Percentiles rank a stretch among this genome's conserved stretches.
phyloP scores from a whole-genome alignment of 2,113 vertebrate genomes.

The Neolamprologus tretocephalus region DNA sequence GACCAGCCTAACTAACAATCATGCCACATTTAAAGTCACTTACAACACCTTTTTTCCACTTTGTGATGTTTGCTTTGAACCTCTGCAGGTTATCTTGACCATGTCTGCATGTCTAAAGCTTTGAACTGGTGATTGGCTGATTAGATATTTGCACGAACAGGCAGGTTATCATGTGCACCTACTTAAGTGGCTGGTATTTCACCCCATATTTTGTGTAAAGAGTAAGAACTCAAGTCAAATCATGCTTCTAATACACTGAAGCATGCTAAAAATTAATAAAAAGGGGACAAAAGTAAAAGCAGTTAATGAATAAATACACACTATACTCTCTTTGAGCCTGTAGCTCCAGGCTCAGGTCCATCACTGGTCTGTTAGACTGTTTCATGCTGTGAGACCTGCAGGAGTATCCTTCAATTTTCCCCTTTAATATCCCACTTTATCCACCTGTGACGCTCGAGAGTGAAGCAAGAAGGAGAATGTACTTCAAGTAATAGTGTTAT shows the following conservation, averaged over 20 bases:
- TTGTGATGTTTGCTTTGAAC: neutral
- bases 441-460: neutral
- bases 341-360: neutral
- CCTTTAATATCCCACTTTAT: neutral
- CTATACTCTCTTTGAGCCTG: neutral
- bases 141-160: neutral
- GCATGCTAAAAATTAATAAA: neutral
- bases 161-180: neutral
- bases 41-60: neutral
- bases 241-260: neutral
- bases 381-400: neutral
- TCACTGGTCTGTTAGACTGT: neutral
- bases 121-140: neutral
- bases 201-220: neutral
- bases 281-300: neutral
- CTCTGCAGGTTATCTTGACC: neutral
- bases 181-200: neutral
- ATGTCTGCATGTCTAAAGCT: neutral
- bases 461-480: neutral
- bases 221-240: neutral
- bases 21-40: neutral
- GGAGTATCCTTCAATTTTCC: neutral
- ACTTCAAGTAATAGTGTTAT: neutral
- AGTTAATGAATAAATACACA: neutral
- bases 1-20: neutral